Base-by-base conservation (phyloP, 2,797 vertebrate species). In the Liasis olivaceus region DNA sequence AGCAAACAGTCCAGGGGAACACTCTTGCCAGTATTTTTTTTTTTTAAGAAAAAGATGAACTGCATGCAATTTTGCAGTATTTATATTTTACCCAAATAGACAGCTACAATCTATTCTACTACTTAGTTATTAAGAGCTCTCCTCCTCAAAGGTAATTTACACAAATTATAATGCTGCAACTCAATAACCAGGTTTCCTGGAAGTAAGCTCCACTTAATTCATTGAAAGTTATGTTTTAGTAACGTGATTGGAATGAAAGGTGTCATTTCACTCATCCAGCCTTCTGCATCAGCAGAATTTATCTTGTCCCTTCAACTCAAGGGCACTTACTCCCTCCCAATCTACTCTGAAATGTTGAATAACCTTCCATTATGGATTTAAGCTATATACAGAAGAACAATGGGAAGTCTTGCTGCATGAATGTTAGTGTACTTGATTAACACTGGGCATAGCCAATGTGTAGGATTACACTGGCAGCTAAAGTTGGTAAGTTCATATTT, bases 31-130 rank as follows among this genome's bases (percentile, higher is more conserved):
- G 51, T 89, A 84, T 54, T 54, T 54, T 54, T 54, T 54, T 54
- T 42, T 42, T 51, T 17, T 89, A 69, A 2, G 0, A 54, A 0
- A 0, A n/a, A 15, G 58, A 56, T 22, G 2, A 9, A 6, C 1
- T 59, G 72, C 14, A 31, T 59, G 12, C 26, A 96, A 91, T 47
- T 87, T 3, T 85, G 56, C 0, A 88, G 36, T 14, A 77, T 17
- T 47, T 92, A 64, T 3, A 0, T 47, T 58, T 91, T 91, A 92
- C 2, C 26, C 20, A 89, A 56, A 58, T 91, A 64, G 13, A 92
- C 89, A 87, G 86, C 90, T 94, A 92, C 56, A 92, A 51, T 94
- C 92, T 94, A 91, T 94, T 90, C 93, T 92, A 94, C 85, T 94
- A 94, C 88, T 63, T 93, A 94, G 92, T 91, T 95, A 95, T 36